Base-by-base conservation (phyloP, 2,113 vertebrate genomes). In the Protomyctophum bolini region DNA sequence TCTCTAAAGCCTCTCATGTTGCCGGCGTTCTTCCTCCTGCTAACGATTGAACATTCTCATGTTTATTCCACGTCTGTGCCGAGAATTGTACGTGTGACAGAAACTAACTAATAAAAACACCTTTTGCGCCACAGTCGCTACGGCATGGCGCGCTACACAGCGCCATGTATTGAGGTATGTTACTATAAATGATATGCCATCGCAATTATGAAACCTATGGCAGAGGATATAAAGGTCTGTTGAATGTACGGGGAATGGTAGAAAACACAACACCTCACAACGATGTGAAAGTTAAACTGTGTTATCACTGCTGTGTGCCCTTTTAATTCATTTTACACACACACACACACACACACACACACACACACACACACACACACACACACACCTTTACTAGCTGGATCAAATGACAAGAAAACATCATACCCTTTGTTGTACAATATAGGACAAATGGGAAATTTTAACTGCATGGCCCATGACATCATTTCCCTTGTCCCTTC, bases 51-150 rank as follows among this genome's bases (percentile, higher is more conserved):
- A 87, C 76, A 83, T 41, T 76, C 84, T 77, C 81, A 55, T 88
- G 83, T 88, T 88, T 88, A 88, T 87, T 80, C 79, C 84, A 71
- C 76, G 52, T 54, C 72, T 72, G 68, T 67, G 63, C 72, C 6
- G 70, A 70, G 87, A 83, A 83, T 71, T 58, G 81, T 83, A 88
- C 82, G 83, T 83, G 77, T 86, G 82, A 84, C 72, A 83, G 69
- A 73, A 62, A 67, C 48, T 55, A 12, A 83, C 72, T 77, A 79
- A 83, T 80, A 80, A 80, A 76, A 33, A 33, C 33, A 33, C 33
- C 33, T 33, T 33, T 33, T 33, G 33, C 33, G 33, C 4, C 33
- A 33, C 33, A 33, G 4, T 33, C 33, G 33, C 33, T 33, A 33
- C 33, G 4, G 33, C 33, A 33, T 33, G 33, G 4, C 2, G 33